phyloP scores from a whole-genome alignment of 2,888 invertebrate species.

The Thymelicus lineola region DNA sequence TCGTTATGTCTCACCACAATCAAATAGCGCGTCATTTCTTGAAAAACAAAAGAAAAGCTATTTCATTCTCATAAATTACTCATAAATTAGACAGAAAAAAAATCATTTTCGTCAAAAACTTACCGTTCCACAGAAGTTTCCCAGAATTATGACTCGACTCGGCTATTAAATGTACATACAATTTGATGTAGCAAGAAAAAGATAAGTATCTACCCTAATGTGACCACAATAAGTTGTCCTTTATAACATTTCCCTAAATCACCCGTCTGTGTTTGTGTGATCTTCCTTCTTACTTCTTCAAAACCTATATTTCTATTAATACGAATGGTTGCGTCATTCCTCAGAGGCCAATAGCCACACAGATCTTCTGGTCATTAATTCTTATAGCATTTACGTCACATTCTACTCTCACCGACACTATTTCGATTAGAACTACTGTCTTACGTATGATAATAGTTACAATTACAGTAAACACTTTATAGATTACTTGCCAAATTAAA shows the following conservation, averaged over 20 bases:
- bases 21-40: conserved; percentile 27
- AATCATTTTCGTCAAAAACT: conserved; percentile 3
- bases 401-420: neutral
- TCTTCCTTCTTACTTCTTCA: no score
- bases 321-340: neutral
- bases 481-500: conserved; percentile 27
- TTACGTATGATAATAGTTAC: neutral
- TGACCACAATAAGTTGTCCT: no score
- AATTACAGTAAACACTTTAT: conserved; percentile 5
- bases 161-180: neutral
- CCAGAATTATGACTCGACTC: neutral
- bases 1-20: conserved; percentile 25
- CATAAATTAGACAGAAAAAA: conserved; percentile 14
- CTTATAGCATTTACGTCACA: neutral
- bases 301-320: no score
- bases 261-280: no score
- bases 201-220: no score
- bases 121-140: neutral
- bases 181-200: neutral
- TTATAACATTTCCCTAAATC: no score
- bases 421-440: conserved; percentile 10
- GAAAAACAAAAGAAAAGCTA: conserved; percentile 20
- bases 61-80: conserved; percentile 9
- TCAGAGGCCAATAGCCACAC: neutral
- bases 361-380: neutral